Evolutionary conservation across 2,888 invertebrate species (phyloP), one percentile per base, ranked within the genome.

Genomic region (Philaethria dido): DNA sequence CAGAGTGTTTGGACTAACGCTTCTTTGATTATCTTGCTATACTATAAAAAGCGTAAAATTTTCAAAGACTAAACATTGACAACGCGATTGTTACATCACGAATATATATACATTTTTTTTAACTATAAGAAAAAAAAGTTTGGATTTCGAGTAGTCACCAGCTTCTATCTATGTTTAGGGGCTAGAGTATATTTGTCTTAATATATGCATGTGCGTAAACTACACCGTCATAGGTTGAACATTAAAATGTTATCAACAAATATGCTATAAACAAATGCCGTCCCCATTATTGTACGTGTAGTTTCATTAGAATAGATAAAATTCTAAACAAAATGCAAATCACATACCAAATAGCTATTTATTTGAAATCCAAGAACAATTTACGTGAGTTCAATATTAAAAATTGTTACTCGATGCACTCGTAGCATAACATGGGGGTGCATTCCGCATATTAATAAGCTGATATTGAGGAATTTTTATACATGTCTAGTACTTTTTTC

Each of bases 351-450:
- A 44, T 45, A 39, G 11, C 1, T 45, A 29, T 45, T 60, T 60
- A 29, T 60, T 60, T 29, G 29, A 60, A 60, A 60, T 44, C 6
- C 25, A 59, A 29, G 8, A 59, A 59, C 59, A 44, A 39, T 59
- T 59, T 59, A 60, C 45, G 59, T 60, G 25, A 60, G 16, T 45
- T 45, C 59, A 44, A 60, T 60, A 45, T 45, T 42, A 45, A 45
- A 60, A 60, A 60, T 29, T 44, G 29, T 60, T 29, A 18, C 60
- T 45, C 29, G 16, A 45, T 60, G 45, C 60, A 45, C 25, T 45
- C 6, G 29, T 29, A 45, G 14, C 45, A 45, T 33, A 45, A 60
- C 42, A 60, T 44, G 29, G 3, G 44, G 25, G 16, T 18, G 45
- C 60, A 57, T 57, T 57, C 45, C 29, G 60, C 45, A 60, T 60